phyloP scores from a whole-genome alignment of 1,140 invertebrate species.

The Stegodyphus dumicola region DNA sequence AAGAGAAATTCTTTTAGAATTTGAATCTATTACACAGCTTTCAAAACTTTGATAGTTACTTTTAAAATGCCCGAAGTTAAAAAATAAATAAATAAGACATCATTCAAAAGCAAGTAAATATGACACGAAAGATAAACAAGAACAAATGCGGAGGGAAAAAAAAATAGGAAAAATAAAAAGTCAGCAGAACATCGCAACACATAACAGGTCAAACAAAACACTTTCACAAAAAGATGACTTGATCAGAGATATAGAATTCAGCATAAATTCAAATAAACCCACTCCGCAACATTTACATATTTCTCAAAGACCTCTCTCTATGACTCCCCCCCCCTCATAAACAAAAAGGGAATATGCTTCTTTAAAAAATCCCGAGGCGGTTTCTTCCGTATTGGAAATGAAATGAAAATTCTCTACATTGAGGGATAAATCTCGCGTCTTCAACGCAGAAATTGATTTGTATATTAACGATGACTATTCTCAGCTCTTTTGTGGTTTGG shows the following conservation, averaged over 20 bases:
- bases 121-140: neutral
- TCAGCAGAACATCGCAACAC: no score
- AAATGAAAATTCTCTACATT: slow-evolving; percentile 20
- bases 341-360: slow-evolving; percentile 29
- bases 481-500: slow-evolving; percentile 21
- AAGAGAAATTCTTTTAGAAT: no score
- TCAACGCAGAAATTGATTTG: slow-evolving; percentile 44
- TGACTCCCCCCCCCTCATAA: neutral
- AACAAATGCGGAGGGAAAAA: neutral
- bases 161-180: no score
- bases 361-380: slow-evolving; percentile 31
- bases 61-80: slow-evolving; percentile 23
- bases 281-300: slow-evolving; percentile 39
- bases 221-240: slow-evolving; percentile 26
- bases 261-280: slow-evolving; percentile 42
- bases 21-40: no score
- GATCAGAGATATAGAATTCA: slow-evolving; percentile 39
- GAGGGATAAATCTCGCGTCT: neutral
- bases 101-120: no score
- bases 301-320: neutral
- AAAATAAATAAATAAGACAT: neutral
- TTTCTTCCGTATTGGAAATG: slow-evolving; percentile 23
- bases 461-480: slow-evolving; percentile 45
- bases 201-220: slow-evolving; percentile 41
- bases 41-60: neutral